Evolutionary conservation across 2,113 vertebrate genomes (phyloP).

Genomic region (Pholis gunnellus): DNA sequence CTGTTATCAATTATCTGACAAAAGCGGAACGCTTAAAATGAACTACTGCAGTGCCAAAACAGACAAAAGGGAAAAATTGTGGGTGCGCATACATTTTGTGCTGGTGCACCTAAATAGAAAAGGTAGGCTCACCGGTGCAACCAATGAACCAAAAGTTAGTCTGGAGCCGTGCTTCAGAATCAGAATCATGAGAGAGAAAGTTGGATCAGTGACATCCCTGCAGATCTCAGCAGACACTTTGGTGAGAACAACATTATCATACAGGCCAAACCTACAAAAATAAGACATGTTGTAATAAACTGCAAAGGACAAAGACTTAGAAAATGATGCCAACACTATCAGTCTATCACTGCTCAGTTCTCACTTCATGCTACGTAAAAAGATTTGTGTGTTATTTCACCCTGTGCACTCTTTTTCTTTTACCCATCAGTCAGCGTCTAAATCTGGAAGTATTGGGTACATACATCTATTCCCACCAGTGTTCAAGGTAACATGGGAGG

Average conservation of each 20-base stretch:
- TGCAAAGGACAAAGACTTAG: background rate
- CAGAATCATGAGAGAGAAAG: background rate
- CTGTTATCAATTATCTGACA: no score
- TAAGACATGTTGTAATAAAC: background rate
- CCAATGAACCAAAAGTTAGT: no score
- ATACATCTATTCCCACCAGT: constrained; percentile 18
- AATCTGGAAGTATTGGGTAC: constrained; percentile 21
- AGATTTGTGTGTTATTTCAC: constrained; percentile 16
- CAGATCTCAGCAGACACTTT: background rate
- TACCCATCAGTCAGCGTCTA: constrained; percentile 1
- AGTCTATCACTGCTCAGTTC: background rate
- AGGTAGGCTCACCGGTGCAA: no score
- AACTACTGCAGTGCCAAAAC: no score
- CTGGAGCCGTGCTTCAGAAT: background rate
- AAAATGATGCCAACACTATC: background rate
- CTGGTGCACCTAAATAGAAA: no score
- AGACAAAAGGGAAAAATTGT: no score
- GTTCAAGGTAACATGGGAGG: constrained; percentile 45
- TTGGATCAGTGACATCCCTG: background rate
- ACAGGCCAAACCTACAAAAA: background rate
- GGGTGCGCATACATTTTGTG: no score
- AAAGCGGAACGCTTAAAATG: no score
- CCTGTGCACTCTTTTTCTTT: background rate
- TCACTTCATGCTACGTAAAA: background rate
- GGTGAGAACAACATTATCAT: background rate